Percentiles rank a stretch among this genome's conserved stretches.
phyloP scores from a whole-genome alignment of 2,797 vertebrate genomes.

The Xiphophorus birchmanni region DNA sequence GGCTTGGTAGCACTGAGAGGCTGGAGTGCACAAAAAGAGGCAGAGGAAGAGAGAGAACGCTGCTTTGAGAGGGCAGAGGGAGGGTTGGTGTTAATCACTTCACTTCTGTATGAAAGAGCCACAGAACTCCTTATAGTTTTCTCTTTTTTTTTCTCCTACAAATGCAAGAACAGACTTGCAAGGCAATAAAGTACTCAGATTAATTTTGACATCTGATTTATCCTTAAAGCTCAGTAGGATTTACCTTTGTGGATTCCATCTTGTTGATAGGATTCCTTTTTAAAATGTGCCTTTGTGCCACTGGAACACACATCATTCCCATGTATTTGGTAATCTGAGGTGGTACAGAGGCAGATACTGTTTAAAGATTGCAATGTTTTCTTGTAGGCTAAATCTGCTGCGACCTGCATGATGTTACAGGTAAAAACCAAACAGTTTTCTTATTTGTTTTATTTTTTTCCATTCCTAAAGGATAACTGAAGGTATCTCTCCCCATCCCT shows the following conservation, averaged over 20 bases:
- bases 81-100: slow-evolving; percentile 76
- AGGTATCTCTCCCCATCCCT: slow-evolving; percentile 13
- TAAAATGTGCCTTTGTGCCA: slow-evolving; percentile 20
- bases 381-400: not conserved
- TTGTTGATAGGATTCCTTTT: slow-evolving; percentile 32
- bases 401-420: slow-evolving; percentile 21
- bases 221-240: slow-evolving; percentile 47
- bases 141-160: not conserved
- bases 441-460: slow-evolving; percentile 27
- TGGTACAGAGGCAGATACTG: slow-evolving; percentile 24
- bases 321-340: slow-evolving; percentile 23
- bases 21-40: slow-evolving; percentile 66
- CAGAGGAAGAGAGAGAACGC: slow-evolving; percentile 57
- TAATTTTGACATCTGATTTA: slow-evolving; percentile 57
- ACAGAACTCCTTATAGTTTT: slow-evolving; percentile 60
- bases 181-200: slow-evolving; percentile 52
- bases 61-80: slow-evolving; percentile 69
- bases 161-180: slow-evolving; percentile 30
- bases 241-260: slow-evolving; percentile 28
- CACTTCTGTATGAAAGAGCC: slow-evolving; percentile 69
- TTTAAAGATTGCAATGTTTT: slow-evolving; percentile 1
- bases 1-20: slow-evolving; percentile 74
- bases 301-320: slow-evolving; percentile 14
- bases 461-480: slow-evolving; percentile 11
- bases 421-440: slow-evolving; percentile 31